phyloP scores from a whole-genome alignment of 1,140 invertebrate species.

The Parasteatoda tepidariorum region DNA sequence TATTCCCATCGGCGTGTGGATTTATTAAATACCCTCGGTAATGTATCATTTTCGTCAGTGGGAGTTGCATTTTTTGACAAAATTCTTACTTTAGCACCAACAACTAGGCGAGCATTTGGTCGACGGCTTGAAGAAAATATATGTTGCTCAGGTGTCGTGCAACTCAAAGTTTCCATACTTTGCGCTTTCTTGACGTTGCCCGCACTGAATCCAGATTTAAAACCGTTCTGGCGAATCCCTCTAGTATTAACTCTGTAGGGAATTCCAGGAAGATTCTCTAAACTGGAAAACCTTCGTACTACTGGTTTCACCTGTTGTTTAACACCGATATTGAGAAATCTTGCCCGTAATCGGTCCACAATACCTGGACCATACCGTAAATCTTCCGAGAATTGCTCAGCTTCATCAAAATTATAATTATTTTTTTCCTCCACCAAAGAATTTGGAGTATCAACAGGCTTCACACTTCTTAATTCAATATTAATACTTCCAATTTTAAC shows the following conservation, averaged over 20 bases:
- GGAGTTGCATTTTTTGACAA: conserved; percentile 22
- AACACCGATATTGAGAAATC: conserved; percentile 80
- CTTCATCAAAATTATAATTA: not conserved
- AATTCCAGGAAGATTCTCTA: conserved; percentile 83
- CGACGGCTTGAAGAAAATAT: conserved; percentile 8
- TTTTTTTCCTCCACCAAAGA: not conserved
- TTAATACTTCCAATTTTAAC: conserved; percentile 51
- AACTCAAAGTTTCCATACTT: conserved; percentile 61
- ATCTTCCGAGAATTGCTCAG: conserved; percentile 72
- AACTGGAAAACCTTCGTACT: conserved; percentile 79
- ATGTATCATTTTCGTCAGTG: conserved; percentile 36
- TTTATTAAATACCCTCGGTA: conserved; percentile 15
- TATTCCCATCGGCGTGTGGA: conserved; percentile 32
- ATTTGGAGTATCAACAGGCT: not conserved
- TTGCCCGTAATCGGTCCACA: conserved; percentile 80
- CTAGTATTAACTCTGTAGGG: conserved; percentile 34
- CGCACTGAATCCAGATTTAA: not conserved
- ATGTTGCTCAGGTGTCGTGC: conserved; percentile 8
- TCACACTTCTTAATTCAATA: conserved; percentile 40
- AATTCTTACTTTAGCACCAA: conserved; percentile 29
- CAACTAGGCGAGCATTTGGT: conserved; percentile 7
- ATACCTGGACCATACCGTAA: conserved; percentile 91
- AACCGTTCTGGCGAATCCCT: conserved; percentile 28
- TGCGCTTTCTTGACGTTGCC: conserved; percentile 56
- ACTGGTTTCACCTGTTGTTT: conserved; percentile 74